Percentiles rank a stretch among this genome's conserved stretches.
These are phyloP conservation scores for Operophtera brumata DNA, from an alignment of 2,888 invertebrate genomes.

Conservation along the genomic window DNA sequence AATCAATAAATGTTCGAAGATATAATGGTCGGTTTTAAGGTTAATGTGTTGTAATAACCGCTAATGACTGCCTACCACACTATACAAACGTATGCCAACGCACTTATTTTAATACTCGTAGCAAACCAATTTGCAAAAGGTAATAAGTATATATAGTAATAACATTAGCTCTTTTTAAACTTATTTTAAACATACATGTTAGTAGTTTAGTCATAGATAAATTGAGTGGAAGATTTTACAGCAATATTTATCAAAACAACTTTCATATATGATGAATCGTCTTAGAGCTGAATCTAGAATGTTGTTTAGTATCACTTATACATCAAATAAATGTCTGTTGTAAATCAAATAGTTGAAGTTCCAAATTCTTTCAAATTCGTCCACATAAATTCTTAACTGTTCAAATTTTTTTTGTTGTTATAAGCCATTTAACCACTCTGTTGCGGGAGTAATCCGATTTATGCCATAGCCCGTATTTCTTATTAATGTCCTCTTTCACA, in stretches of 20 bases:
- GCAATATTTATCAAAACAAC: not conserved
- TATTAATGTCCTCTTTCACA: slow-evolving; percentile 52
- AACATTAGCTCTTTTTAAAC: not conserved
- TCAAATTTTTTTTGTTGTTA: slow-evolving; percentile 62
- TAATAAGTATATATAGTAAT: not conserved
- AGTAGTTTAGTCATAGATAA: slow-evolving; percentile 5
- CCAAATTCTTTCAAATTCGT: no score
- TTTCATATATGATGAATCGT: no score
- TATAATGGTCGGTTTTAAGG: slow-evolving; percentile 47
- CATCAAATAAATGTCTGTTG: no score
- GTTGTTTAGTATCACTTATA: no score
- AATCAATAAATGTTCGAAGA: slow-evolving; percentile 53
- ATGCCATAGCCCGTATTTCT: slow-evolving; percentile 58
- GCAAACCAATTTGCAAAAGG: slow-evolving; percentile 18
- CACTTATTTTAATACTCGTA: slow-evolving; percentile 27
- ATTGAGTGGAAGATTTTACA: not conserved
- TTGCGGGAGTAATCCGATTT: slow-evolving; percentile 65
- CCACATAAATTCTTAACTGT: slow-evolving; percentile 39
- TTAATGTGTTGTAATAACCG: slow-evolving; percentile 45
- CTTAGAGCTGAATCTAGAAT: no score
- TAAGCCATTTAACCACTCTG: slow-evolving; percentile 57
- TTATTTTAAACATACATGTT: slow-evolving; percentile 4
- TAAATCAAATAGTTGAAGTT: no score
- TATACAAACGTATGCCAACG: slow-evolving; percentile 14
- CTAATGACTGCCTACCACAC: slow-evolving; percentile 22